Base-by-base conservation (phyloP, 2,113 vertebrate species). In the Nibea coibor region DNA sequence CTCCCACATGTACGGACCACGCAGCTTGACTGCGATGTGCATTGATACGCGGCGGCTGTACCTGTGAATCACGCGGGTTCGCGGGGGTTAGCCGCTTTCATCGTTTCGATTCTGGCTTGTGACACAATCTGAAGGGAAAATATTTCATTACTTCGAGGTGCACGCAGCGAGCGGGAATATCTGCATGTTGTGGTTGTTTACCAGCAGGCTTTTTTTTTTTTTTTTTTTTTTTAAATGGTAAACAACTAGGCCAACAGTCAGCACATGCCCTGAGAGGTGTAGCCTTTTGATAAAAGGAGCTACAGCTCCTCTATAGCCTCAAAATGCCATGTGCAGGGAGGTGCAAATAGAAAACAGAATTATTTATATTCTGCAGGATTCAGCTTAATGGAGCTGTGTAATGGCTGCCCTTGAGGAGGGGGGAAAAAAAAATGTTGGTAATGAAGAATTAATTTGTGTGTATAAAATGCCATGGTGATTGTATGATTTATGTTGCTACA, bases 1-100 rank as follows among this genome's bases (percentile, higher is more conserved):
- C 71, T 72, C 57, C 83, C 78, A 78, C 79, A 84, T 88, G 87
- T 82, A 89, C 83, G 82, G 87, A 86, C 87, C 80, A 83, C 78
- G 56, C 65, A 45, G 16, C 77, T 11, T 20, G 53, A 58, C 58
- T 47, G 65, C 26, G 75, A 11, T 4, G 35, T 35, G 28, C 66
- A 31, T 56, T 39, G 69, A 72, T 69, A 69, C 4, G 15, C 35
- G 47, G 53, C 12, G 42, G 72, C 61, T 31, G 51, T 61, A 59
- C 54, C 26, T 83, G 58, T 39, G 78, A 69, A 86, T 67, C 62
- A 61, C 56, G n/a, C 19, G 51, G 51, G 77, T 86, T 65, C 26
- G 16, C 61, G 58, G 80, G 75, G 75, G 57, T 82, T 51, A 82
- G 81, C 47, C 5, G 19, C 80, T 89, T 82, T 77, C 69, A 87